Evolutionary conservation across 2,113 vertebrate species (phyloP), one percentile per base, ranked within the genome.

Genomic region (Zosterops japonicus): DNA sequence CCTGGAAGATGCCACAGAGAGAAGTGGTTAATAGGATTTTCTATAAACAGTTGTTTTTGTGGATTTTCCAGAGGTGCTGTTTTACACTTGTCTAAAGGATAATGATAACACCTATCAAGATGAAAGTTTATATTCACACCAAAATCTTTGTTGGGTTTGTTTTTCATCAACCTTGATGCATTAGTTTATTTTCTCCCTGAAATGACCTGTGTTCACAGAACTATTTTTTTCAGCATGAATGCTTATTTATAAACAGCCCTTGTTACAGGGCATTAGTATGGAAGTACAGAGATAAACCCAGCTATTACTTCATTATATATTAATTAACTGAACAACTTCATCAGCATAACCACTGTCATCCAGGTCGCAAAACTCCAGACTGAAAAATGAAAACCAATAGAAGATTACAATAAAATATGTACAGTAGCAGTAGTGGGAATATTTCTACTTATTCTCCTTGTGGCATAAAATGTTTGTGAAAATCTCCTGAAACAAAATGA

Each of bases 261-360:
- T 93, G 27, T 93, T 64, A 39, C 67, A 63, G 67, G 42, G 55
- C 80, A 78, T 60, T 52, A 92, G 71, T 79, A 56, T 93, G 74
- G 63, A 93, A 85, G 50, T 47, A 31, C 49, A 83, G 29, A 90
- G 87, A 94, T 78, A 96, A 95, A 90, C 59, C 57, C 76, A 90
- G 46, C 61, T 85, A 95, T 96, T 89, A 83, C 49, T 93, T 95
- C 89, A 74, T 76, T 96, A 61, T 87, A 81, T 82, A 72, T 95
- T 96, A 97, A 97, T 97, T 97, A 97, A 71, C 72, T 81, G 39
- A 96, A 92, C 63, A 89, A 72, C 41, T 94, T 96, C 65, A 96
- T 95, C 91, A 94, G 83, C 83, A 82, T 41, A 93, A 92, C 49
- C 33, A 42, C 61, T 42, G 44, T 52, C 65, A 44, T 74, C 39